Conservation (phyloP, 2,888 invertebrate genomes). For the Antitype chi region DNA sequence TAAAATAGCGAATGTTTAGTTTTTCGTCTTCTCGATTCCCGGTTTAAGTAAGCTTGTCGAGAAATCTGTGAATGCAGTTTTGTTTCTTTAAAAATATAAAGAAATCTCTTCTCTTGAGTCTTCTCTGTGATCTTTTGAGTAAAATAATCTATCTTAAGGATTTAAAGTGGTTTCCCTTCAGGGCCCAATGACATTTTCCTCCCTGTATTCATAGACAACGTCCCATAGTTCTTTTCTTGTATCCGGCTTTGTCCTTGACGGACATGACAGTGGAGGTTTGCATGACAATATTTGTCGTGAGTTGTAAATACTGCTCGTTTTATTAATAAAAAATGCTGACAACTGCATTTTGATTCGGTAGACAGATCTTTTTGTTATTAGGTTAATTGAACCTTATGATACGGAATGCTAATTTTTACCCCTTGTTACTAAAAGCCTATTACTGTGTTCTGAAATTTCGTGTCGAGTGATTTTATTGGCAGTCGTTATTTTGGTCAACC, state of each 20-base stretch:
- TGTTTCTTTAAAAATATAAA: background rate
- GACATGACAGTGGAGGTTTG: background rate
- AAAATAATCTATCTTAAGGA: background rate
- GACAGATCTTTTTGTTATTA: background rate
- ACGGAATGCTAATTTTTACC: background rate
- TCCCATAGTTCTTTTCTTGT: background rate
- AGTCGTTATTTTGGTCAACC: background rate
- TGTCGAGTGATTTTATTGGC: background rate
- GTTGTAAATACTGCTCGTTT: background rate
- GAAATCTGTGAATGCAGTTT: background rate
- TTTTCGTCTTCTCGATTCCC: background rate
- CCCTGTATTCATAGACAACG: too few relatives aligned
- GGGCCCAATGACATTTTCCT: background rate
- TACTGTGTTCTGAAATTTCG: too few relatives aligned
- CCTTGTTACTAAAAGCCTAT: background rate
- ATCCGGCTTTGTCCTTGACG: background rate
- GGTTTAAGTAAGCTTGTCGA: background rate
- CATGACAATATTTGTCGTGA: background rate
- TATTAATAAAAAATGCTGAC: background rate
- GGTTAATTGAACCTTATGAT: background rate
- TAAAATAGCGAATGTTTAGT: too few relatives aligned
- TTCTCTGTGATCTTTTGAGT: background rate
- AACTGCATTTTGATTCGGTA: background rate
- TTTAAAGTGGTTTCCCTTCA: background rate
- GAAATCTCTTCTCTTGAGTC: too few relatives aligned